phyloP scores from a whole-genome alignment of 2,888 invertebrate species.

The Hyppa rectilinea region DNA sequence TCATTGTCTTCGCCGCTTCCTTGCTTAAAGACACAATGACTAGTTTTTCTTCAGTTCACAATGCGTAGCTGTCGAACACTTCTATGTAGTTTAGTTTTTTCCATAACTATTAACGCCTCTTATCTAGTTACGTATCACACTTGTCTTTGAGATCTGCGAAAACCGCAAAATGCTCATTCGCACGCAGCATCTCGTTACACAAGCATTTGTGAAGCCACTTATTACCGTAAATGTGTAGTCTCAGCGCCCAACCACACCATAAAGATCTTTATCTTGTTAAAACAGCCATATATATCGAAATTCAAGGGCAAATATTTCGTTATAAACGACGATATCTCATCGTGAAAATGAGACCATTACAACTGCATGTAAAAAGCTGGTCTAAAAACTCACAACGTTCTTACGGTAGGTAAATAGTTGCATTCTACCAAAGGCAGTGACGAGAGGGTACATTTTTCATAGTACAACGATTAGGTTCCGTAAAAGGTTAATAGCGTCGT shows the following conservation, averaged over 20 bases:
- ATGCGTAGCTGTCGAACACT: conserved; percentile 81
- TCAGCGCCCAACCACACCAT: conserved; percentile 63
- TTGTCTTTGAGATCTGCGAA: conserved; percentile 78
- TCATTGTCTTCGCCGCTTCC: conserved; percentile 87
- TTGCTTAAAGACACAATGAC: conserved; percentile 84
- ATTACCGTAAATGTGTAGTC: conserved; percentile 70
- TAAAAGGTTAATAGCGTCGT: conserved; percentile 88
- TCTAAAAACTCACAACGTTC: conserved; percentile 73
- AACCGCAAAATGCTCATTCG: conserved; percentile 83
- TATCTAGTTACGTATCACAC: conserved; percentile 71
- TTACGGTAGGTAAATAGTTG: conserved; percentile 75
- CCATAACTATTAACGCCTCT: conserved; percentile 64
- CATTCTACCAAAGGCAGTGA: conserved; percentile 73
- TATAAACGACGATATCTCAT: conserved; percentile 56
- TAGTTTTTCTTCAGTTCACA: conserved; percentile 82
- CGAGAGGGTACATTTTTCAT: conserved; percentile 76
- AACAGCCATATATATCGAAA: conserved; percentile 67
- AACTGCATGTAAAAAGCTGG: conserved; percentile 70
- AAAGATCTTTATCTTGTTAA: conserved; percentile 70
- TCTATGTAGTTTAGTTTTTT: conserved; percentile 75
- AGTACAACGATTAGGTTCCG: conserved; percentile 79
- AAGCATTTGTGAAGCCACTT: conserved; percentile 73
- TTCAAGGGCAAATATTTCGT: conserved; percentile 72
- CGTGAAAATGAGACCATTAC: conserved; percentile 65
- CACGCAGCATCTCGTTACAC: conserved; percentile 78